Evolutionary conservation across 2,797 vertebrate species (phyloP).

Genomic region (Catamblyrhynchus diadema): DNA sequence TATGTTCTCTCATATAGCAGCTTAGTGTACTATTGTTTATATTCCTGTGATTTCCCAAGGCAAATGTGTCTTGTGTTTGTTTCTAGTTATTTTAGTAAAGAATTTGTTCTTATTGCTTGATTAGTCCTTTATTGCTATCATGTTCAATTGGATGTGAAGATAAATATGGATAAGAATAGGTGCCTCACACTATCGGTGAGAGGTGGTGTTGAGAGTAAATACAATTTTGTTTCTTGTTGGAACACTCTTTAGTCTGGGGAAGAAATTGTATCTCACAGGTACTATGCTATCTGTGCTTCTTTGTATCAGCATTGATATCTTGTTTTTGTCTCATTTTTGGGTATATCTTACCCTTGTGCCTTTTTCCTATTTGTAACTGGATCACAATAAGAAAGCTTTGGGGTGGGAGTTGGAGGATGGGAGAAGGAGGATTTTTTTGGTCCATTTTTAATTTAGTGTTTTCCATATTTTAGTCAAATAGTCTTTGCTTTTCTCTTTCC

Average conservation of each 20-base stretch:
- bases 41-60: background rate
- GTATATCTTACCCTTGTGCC: background rate
- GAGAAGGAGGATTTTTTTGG: fast-evolving
- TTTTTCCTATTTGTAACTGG: background rate
- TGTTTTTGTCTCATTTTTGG: background rate
- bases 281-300: background rate
- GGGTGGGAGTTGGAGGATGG: background rate
- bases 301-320: background rate
- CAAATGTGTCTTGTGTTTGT: background rate
- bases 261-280: background rate
- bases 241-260: background rate
- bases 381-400: background rate
- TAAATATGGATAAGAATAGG: background rate
- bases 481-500: background rate
- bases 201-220: background rate
- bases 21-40: background rate
- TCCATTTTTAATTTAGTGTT: background rate
- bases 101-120: background rate
- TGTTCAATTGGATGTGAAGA: background rate
- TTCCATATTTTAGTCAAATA: background rate
- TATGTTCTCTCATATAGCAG: background rate
- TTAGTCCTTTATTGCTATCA: background rate
- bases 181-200: background rate
- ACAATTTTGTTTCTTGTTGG: background rate
- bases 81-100: background rate